Base-by-base conservation (phyloP, 2,113 vertebrate species). In the Neodontobutis hainanensis region DNA sequence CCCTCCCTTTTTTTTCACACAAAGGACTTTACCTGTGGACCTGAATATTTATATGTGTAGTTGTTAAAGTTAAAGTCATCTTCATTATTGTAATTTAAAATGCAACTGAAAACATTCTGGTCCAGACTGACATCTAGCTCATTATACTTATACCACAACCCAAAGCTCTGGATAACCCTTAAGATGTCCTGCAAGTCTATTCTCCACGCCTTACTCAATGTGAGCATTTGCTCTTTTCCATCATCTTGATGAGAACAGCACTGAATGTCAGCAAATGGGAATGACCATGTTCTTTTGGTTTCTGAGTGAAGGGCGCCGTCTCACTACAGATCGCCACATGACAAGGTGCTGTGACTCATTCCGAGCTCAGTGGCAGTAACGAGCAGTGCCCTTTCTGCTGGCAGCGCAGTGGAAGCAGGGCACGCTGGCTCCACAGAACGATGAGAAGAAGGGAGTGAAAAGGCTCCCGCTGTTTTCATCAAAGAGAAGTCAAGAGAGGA, bases 281-380 rank as follows among this genome's bases (percentile, higher is more conserved):
- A 66, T 57, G 77, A 65, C 57, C 78, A 3, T 78, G 83, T 80
- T 82, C 85, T 34, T 77, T 74, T 68, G 70, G 73, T 77, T 83
- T 57, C 66, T 35, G 56, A 83, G 73, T 68, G 68, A 68, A 62
- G 76, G 65, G 68, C 11, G 61, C 75, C 69, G 45, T 63, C 58
- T 49, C 70, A 70, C 70, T 78, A 70, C 68, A 71, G 78, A 79
- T 77, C 60, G 51, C 70, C 80, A 83, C 75, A 80, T 88, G 84
- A 90, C 71, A 50, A 81, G 69, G 68, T 61, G 73, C 82, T 68
- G 72, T 85, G 90, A 91, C 85, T 91, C 83, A 88, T 86, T 82
- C 80, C 82, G 81, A 86, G 85, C 82, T 87, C 86, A 69, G 82
- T 85, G 81, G 75, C 73, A 80, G 87, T 90, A 90, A 90, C 85